Conservation (phyloP, 1,140 invertebrate species). For the Cherax destructor region DNA sequence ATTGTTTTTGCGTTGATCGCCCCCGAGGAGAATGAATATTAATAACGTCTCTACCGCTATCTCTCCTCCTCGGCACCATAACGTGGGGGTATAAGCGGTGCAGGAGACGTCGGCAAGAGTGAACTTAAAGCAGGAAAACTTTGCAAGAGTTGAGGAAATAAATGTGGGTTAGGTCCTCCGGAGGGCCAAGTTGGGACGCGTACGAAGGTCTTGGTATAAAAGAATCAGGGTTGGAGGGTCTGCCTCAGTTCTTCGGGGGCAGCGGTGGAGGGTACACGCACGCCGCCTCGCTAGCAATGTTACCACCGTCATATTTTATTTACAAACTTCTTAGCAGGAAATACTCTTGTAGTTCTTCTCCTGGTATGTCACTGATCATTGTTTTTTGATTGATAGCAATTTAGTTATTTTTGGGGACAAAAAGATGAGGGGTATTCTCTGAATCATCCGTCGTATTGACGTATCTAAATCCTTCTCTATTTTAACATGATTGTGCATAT, state of each 20-base stretch:
- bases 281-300: constrained; percentile 31
- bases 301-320: constrained; percentile 12
- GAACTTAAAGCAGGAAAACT: constrained; percentile 9
- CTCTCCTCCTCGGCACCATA: not conserved
- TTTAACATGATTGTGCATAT: too few relatives aligned
- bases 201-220: constrained; percentile 24
- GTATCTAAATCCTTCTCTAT: too few relatives aligned
- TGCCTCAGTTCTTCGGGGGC: constrained; percentile 33
- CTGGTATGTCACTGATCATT: constrained; percentile 49
- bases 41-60: constrained; percentile 53
- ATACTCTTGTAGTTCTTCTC: not conserved
- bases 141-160: constrained; percentile 39
- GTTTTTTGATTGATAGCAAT: not conserved
- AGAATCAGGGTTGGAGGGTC: constrained; percentile 19
- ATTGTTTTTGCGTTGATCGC: constrained; percentile 68
- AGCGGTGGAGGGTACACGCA: not conserved
- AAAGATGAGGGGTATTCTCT: too few relatives aligned
- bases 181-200: constrained; percentile 49
- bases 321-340: not conserved
- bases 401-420: not conserved
- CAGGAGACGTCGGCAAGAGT: not conserved
- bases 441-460: too few relatives aligned
- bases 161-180: constrained; percentile 54
- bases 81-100: not conserved
- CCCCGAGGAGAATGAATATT: constrained; percentile 66